A percentile compares a stretch with the other conserved stretches of the same genome.
phyloP scores from a whole-genome alignment of 2,888 invertebrate genomes.

The Apodemia zela region DNA sequence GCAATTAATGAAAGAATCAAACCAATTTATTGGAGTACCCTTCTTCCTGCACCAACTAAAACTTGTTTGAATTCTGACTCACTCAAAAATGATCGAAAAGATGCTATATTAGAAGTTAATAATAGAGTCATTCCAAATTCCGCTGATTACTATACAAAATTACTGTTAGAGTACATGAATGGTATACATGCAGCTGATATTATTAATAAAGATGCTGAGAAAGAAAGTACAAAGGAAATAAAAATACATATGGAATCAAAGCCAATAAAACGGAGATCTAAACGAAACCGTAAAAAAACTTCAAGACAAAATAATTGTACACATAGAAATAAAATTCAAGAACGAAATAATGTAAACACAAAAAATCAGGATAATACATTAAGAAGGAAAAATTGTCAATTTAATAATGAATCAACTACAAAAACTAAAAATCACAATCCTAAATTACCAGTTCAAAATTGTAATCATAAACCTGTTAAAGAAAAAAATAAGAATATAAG shows the following conservation, averaged over 20 bases:
- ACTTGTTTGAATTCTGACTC: not conserved
- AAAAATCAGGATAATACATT: not conserved
- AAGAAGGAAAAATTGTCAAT: not conserved
- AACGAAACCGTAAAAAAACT: slow-evolving; percentile 2
- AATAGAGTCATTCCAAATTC: not conserved
- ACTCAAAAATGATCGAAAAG: not conserved
- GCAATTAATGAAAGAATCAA: slow-evolving; percentile 5
- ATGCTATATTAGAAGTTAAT: not conserved
- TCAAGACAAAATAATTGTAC: not conserved
- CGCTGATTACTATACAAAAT: not conserved
- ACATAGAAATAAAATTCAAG: not conserved
- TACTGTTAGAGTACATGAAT: not conserved
- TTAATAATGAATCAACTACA: not conserved
- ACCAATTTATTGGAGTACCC: slow-evolving; percentile 8
- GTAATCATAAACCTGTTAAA: not conserved
- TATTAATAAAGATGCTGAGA: not conserved
- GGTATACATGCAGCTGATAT: not conserved
- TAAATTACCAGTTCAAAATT: not conserved
- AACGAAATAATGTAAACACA: not conserved
- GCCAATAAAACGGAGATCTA: slow-evolving; percentile 3
- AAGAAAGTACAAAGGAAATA: not conserved
- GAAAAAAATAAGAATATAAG: not conserved
- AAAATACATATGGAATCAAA: slow-evolving; percentile 1
- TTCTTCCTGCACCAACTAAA: not conserved
- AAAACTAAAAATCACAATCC: not conserved